Evolutionary conservation across 2,888 invertebrate species (phyloP).

Genomic region (Drosophila pegasa): DNA sequence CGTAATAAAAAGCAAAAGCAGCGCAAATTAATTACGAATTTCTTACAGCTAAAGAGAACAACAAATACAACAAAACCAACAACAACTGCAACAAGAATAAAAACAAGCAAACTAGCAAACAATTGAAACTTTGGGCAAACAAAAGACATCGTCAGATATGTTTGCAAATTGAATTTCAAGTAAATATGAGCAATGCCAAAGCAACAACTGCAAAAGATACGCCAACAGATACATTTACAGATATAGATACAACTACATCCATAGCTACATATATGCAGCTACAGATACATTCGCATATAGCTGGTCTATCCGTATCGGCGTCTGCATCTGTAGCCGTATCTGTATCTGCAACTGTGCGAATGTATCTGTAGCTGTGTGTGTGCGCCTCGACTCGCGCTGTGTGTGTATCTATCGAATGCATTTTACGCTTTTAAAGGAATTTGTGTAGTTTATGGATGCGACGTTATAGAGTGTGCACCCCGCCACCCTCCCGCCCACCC

Average conservation of each 20-base stretch:
- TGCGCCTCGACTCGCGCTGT: slow-evolving; percentile 9
- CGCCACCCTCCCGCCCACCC: background rate
- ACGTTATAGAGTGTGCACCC: slow-evolving; percentile 51
- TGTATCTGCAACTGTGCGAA: slow-evolving; percentile 21
- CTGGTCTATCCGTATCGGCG: slow-evolving; percentile 5
- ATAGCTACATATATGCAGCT: slow-evolving; percentile 4
- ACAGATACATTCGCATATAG: slow-evolving; percentile 6
- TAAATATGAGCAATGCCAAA: slow-evolving; percentile 28
- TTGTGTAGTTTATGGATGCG: slow-evolving; percentile 79
- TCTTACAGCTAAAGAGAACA: background rate
- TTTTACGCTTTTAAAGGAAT: slow-evolving; percentile 80
- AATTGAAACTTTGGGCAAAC: slow-evolving; percentile 28
- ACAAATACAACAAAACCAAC: background rate
- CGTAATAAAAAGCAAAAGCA: slow-evolving; percentile 1
- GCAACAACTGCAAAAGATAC: slow-evolving; percentile 28
- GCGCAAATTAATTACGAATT: slow-evolving; percentile 6
- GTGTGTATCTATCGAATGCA: slow-evolving; percentile 79
- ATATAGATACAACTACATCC: background rate
- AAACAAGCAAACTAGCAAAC: slow-evolving; percentile 11
- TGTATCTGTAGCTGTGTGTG: slow-evolving; percentile 8
- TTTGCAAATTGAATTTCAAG: slow-evolving; percentile 35
- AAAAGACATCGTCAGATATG: slow-evolving; percentile 31
- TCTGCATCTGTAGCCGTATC: slow-evolving; percentile 20
- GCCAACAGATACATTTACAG: slow-evolving; percentile 16
- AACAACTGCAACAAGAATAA: slow-evolving; percentile 6